Conservation (phyloP, 2,888 invertebrate genomes). For the Atrina japonica region DNA sequence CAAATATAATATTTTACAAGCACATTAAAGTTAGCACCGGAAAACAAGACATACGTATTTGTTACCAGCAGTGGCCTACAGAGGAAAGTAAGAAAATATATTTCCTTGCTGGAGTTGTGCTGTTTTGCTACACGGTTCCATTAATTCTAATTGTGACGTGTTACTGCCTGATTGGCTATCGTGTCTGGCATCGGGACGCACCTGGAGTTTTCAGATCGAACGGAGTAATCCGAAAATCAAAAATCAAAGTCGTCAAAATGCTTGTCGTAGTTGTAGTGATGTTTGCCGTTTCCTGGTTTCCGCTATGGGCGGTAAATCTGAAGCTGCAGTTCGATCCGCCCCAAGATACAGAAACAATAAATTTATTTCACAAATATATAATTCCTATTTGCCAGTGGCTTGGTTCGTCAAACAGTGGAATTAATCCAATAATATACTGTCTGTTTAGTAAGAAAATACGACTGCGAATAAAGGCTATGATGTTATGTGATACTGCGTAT, state of each 20-base stretch:
- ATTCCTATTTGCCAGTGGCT: slow-evolving; percentile 96
- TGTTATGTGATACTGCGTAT: slow-evolving; percentile 45
- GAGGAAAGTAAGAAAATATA: slow-evolving; percentile 90
- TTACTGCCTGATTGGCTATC: slow-evolving; percentile 94
- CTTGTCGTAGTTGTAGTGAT: slow-evolving; percentile 94
- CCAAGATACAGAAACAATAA: slow-evolving; percentile 78
- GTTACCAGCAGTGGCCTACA: slow-evolving; percentile 87
- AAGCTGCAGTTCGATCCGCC: slow-evolving; percentile 86
- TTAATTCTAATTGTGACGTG: slow-evolving; percentile 94
- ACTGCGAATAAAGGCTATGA: slow-evolving; percentile 86
- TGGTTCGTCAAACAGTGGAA: slow-evolving; percentile 96
- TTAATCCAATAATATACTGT: slow-evolving; percentile 96
- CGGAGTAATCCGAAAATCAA: slow-evolving; percentile 87
- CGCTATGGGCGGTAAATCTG: slow-evolving; percentile 93
- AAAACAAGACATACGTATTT: slow-evolving; percentile 47
- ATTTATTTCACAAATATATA: slow-evolving; percentile 86
- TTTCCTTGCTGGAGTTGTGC: slow-evolving; percentile 92
- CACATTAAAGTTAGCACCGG: slow-evolving; percentile 20
- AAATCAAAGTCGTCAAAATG: slow-evolving; percentile 97
- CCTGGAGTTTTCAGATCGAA: slow-evolving; percentile 90
- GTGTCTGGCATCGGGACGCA: slow-evolving; percentile 92
- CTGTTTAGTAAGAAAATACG: slow-evolving; percentile 97
- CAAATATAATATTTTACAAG: slow-evolving; percentile 95
- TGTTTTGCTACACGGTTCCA: slow-evolving; percentile 94
- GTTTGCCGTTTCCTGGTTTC: slow-evolving; percentile 96